Evolutionary conservation across 2,797 vertebrate species (phyloP), one percentile per base, ranked within the genome.

Genomic region (Craterocephalus amniculus): DNA sequence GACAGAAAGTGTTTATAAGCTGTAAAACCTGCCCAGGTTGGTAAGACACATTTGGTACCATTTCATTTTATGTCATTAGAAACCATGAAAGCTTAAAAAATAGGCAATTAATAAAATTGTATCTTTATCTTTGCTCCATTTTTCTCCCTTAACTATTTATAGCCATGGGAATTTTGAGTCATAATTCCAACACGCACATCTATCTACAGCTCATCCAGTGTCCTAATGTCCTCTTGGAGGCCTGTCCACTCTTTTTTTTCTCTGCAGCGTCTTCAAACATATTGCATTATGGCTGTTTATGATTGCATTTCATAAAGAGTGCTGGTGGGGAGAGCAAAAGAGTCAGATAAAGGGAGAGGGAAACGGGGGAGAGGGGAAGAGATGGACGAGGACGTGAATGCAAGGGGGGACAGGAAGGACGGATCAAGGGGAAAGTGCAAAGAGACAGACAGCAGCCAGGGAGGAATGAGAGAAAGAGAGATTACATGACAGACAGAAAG

Each of bases 241-340:
- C 79, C 70, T 71, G 65, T 72, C 67, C 56, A 70, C 59, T 5
- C 49, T 9, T 64, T 63, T 63, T 80, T 82, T 77, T 72, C 70
- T 31, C n/a, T n/a, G n/a, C 58, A 65, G 77, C 79, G 52, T 74
- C 82, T 83, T 78, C 65, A 86, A 89, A 88, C 81, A 72, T 76
- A 83, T 87, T 89, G 78, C 73, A 85, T 88, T 87, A 87, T 70
- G 67, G 78, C 59, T 55, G 26, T 64, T 89, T 85, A 88, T 93
- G 90, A 92, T 94, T 93, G 88, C 78, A 91, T 90, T 94, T 90
- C 76, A 92, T 86, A 89, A 73, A 79, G 74, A 79, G 68, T 18
- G 51, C 58, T 48, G 54, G 78, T 80, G 64, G 81, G 63, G 67
- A 61, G 70, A 76, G 81, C 80, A 79, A 63, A 67, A 61, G 58